Evolutionary conservation across 1,140 invertebrate species (phyloP).

Genomic region (Meloidogyne exigua): DNA sequence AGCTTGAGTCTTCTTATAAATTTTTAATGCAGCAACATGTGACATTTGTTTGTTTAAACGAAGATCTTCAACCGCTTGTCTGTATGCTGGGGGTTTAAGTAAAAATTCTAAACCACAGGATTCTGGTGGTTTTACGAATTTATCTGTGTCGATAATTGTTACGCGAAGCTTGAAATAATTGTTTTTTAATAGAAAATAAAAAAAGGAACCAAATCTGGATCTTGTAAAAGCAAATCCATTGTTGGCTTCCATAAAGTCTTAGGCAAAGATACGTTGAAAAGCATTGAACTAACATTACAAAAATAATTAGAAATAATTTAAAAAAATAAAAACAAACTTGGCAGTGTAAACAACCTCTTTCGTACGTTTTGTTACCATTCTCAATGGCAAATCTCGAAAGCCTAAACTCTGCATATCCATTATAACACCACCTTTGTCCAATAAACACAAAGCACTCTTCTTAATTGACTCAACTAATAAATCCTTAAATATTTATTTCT

Average conservation of each 20-base stretch:
- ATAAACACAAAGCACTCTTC: slow-evolving; percentile 46
- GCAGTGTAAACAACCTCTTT: slow-evolving; percentile 53
- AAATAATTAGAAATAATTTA: no score
- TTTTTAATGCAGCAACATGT: slow-evolving; percentile 57
- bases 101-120: slow-evolving; percentile 55
- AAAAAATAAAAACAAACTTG: slow-evolving; percentile 47
- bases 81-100: slow-evolving; percentile 55
- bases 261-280: slow-evolving; percentile 55
- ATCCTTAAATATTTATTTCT: slow-evolving; percentile 41
- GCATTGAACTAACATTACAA: slow-evolving; percentile 45
- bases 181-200: neutral
- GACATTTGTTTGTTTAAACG: slow-evolving; percentile 55
- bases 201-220: slow-evolving; percentile 50
- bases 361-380: slow-evolving; percentile 46
- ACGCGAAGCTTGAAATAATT: slow-evolving; percentile 46
- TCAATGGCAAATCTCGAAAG: slow-evolving; percentile 55
- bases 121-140: slow-evolving; percentile 32
- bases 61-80: slow-evolving; percentile 50
- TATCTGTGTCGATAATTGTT: slow-evolving; percentile 47
- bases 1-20: slow-evolving; percentile 56
- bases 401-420: slow-evolving; percentile 55
- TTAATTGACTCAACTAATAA: slow-evolving; percentile 53
- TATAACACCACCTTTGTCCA: slow-evolving; percentile 59
- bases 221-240: slow-evolving; percentile 47
- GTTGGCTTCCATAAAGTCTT: slow-evolving; percentile 31